A percentile compares a stretch with the other conserved stretches of the same genome.
Conservation (phyloP, 2,797 vertebrate genomes). For the Cheirogaleus major region DNA sequence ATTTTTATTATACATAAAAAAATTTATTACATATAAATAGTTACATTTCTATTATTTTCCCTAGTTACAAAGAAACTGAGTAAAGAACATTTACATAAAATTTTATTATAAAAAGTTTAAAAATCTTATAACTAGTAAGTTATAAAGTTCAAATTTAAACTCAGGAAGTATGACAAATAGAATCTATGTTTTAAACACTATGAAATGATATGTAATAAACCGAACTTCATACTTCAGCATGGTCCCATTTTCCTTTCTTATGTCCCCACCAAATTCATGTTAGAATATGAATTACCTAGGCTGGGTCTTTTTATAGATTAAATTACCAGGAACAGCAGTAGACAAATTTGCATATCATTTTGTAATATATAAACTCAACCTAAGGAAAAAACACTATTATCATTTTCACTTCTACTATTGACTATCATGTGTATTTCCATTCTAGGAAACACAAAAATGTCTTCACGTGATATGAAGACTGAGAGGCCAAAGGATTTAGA, state of each 20-base stretch:
- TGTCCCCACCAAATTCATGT: not conserved
- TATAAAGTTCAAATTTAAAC: not conserved
- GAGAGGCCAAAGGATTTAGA: not conserved
- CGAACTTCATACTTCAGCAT: not conserved
- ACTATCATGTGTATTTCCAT: not conserved
- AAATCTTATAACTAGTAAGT: not conserved
- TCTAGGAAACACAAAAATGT: slow-evolving; percentile 29
- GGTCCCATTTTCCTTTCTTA: not conserved
- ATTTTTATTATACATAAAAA: too few relatives aligned
- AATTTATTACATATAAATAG: too few relatives aligned
- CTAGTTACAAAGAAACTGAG: not conserved
- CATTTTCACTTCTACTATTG: not conserved
- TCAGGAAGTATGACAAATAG: not conserved
- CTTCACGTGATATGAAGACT: not conserved
- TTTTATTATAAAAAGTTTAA: not conserved
- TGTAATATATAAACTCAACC: not conserved
- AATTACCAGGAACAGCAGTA: not conserved
- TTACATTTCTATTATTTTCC: not conserved
- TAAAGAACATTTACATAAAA: not conserved
- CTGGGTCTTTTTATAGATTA: not conserved
- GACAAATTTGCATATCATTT: not conserved
- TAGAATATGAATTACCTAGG: not conserved
- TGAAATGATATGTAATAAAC: not conserved
- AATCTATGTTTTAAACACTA: not conserved
- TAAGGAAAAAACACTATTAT: not conserved